Percentiles rank a stretch among this genome's conserved stretches.
phyloP scores from a whole-genome alignment of 2,888 invertebrate genomes.

The Xylocampa areola region DNA sequence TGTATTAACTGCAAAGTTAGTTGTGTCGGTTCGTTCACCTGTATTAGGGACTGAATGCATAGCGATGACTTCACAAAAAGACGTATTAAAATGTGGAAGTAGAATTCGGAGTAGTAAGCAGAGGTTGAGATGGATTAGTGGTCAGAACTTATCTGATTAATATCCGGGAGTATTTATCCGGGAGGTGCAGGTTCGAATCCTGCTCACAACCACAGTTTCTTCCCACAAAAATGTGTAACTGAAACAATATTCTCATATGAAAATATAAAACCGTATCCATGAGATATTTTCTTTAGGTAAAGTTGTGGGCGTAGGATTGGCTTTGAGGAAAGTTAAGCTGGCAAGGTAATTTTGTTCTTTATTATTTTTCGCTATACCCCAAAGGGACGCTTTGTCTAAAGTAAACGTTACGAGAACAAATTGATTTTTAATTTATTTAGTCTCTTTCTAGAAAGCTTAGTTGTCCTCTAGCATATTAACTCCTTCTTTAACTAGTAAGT shows the following conservation, averaged over 20 bases:
- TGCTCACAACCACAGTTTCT: too few species aligned
- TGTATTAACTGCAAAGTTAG: too few species aligned
- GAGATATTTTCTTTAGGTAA: slow-evolving; percentile 69
- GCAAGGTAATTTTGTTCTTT: slow-evolving; percentile 76
- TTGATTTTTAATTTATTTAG: slow-evolving; percentile 70
- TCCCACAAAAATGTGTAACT: too few species aligned
- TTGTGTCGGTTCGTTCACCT: too few species aligned
- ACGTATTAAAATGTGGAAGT: too few species aligned
- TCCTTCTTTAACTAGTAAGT: slow-evolving; percentile 34
- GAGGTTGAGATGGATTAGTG: too few species aligned
- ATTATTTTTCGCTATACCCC: slow-evolving; percentile 75
- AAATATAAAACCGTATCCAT: slow-evolving; percentile 52
- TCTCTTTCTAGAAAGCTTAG: slow-evolving; percentile 26
- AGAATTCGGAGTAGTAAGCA: too few species aligned
- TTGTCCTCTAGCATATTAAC: slow-evolving; percentile 29
- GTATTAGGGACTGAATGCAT: too few species aligned
- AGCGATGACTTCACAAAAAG: too few species aligned
- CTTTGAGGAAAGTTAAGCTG: slow-evolving; percentile 74
- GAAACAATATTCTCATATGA: slow-evolving; percentile 47
- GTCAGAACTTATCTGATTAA: too few species aligned
- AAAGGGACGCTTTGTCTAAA: slow-evolving; percentile 69
- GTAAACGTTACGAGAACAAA: slow-evolving; percentile 69
- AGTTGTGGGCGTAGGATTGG: slow-evolving; percentile 63
- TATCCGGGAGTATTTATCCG: too few species aligned
- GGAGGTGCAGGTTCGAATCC: too few species aligned